These are phyloP conservation scores for Bugulina stolonifera DNA, from an alignment of 2,888 invertebrate genomes.

Conservation along the genomic window DNA sequence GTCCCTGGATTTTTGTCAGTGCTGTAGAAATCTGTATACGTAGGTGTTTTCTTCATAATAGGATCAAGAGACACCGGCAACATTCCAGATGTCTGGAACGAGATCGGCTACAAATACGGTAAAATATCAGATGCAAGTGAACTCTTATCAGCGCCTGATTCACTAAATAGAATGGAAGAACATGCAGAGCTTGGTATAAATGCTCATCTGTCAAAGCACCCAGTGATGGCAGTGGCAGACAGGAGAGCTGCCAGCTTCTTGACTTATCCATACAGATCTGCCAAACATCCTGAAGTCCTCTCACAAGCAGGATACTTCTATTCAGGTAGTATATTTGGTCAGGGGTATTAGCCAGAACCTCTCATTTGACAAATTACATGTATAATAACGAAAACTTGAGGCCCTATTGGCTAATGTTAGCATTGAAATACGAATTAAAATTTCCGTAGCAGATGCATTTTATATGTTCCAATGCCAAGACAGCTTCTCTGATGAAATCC, in stretches of 20 bases:
- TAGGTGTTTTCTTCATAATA: background rate
- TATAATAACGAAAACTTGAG: too few species aligned
- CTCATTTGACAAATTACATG: too few species aligned
- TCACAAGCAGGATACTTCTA: background rate
- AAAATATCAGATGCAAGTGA: background rate
- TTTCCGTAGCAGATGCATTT: too few species aligned
- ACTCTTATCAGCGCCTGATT: background rate
- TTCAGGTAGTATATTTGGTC: too few species aligned
- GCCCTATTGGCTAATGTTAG: too few species aligned
- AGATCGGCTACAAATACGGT: background rate
- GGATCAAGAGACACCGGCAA: background rate
- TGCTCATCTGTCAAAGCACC: background rate
- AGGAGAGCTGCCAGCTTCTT: background rate
- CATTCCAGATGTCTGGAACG: background rate
- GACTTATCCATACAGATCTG: background rate
- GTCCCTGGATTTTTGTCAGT: too few species aligned
- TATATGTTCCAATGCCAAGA: too few species aligned
- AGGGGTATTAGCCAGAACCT: too few species aligned
- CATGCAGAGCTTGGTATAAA: background rate
- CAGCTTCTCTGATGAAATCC: too few species aligned
- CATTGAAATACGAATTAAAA: too few species aligned
- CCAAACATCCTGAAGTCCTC: background rate
- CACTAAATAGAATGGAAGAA: background rate
- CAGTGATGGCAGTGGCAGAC: background rate
- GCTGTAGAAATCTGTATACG: too few species aligned